Evolutionary conservation across 2,888 invertebrate genomes (phyloP).

Genomic region (Catocala sponsa): DNA sequence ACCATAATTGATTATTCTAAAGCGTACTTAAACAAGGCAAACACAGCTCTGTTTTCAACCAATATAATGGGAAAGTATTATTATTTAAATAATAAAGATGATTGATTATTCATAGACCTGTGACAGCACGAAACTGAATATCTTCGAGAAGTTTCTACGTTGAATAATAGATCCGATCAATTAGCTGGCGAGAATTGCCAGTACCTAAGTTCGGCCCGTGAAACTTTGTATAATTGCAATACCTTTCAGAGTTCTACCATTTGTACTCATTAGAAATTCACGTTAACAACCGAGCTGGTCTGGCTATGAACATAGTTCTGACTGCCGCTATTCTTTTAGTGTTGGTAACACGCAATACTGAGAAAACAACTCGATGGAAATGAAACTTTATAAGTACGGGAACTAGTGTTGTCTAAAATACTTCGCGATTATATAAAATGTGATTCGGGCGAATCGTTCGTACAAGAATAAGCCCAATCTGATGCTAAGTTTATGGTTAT

Average conservation of each 20-base stretch:
- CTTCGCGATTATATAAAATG: too few relatives aligned
- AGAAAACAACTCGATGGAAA: too few relatives aligned
- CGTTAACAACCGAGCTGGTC: slow-evolving; percentile 47
- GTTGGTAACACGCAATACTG: too few relatives aligned
- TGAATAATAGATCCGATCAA: slow-evolving; percentile 82
- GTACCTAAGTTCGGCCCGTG: slow-evolving; percentile 57
- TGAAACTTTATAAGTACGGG: too few relatives aligned
- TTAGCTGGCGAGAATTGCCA: slow-evolving; percentile 63
- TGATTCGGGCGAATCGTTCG: too few relatives aligned
- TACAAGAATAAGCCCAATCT: too few relatives aligned
- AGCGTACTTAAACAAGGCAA: slow-evolving; percentile 1
- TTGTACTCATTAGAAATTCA: slow-evolving; percentile 64
- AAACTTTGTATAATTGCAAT: slow-evolving; percentile 72
- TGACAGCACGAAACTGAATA: slow-evolving; percentile 58
- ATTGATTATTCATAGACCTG: slow-evolving; percentile 59
- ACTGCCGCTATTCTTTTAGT: too few relatives aligned
- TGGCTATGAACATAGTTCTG: slow-evolving; percentile 27
- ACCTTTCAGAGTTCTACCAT: slow-evolving; percentile 61
- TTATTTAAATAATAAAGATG: slow-evolving; percentile 54
- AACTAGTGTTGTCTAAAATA: too few relatives aligned
- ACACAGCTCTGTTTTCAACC: slow-evolving; percentile 10
- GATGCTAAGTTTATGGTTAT: too few relatives aligned
- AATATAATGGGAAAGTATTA: slow-evolving; percentile 24
- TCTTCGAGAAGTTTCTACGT: slow-evolving; percentile 60
- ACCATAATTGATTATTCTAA: background rate